Evolutionary conservation across 2,797 vertebrate species (phyloP), one percentile per base, ranked within the genome.

Genomic region (Antennarius maculatus): DNA sequence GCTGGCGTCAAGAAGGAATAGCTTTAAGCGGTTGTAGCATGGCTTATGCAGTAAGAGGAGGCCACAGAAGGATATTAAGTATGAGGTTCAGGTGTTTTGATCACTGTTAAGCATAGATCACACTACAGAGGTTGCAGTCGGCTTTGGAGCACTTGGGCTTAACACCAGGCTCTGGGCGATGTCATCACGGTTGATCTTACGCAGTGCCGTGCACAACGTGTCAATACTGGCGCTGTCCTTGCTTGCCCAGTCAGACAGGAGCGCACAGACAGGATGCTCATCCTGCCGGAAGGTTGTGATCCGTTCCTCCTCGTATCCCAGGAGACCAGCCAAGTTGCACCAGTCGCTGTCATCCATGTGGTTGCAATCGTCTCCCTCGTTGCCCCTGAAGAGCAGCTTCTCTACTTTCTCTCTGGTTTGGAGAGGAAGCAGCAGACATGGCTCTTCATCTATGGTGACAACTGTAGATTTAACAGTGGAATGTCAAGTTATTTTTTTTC

Each of bases 361-460:
- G 54, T 79, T 73, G 55, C 80, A 69, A 31, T 84, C 71, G 28
- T 90, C 87, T 23, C 78, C 84, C 7, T 86, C 83, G 0, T 34
- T 62, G 72, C 93, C 82, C 18, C 69, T 75, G 91, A 92, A 94
- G 72, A 99, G 91, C 69, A 99, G 94, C 77, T 96, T 95, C 89
- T 98, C 98, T 51, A 98, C 94, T 80, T 98, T 97, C 69, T 99
- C 95, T 53, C 94, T 91, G 72, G 96, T 95, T 89, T 95, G 92
- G 8, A 95, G 86, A 0, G 97, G 94, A 72, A 99, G 91, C 48
- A 88, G 92, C 61, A 91, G 60, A 55, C 94, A 95, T 0, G 94
- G 95, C 60, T 85, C 93, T 23, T 95, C 94, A 0, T 97, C 96
- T 27, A 94, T 93, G 69, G 94, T 96, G 63, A 97, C 92, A 0